A percentile compares a stretch with the other conserved stretches of the same genome.
These are phyloP conservation scores for Hirudo medicinalis DNA, from an alignment of 1,140 invertebrate species.

Conservation along the genomic window DNA sequence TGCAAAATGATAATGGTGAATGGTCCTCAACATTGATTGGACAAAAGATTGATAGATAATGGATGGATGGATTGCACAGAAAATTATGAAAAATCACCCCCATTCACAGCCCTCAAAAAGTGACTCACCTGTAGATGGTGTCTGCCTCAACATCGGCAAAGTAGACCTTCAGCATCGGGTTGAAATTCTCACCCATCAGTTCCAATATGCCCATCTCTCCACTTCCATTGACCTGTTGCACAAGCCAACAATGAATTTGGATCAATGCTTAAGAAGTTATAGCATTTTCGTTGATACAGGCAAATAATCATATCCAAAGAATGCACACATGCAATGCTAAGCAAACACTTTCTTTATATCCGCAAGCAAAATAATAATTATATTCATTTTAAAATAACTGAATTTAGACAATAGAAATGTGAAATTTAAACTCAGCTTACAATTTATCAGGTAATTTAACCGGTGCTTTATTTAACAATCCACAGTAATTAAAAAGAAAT, in stretches of 20 bases:
- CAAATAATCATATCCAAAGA: too few species aligned
- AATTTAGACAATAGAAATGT: too few species aligned
- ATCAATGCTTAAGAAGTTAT: constrained; percentile 14
- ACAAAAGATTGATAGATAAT: background rate
- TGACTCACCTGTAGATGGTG: constrained; percentile 59
- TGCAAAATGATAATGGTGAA: constrained; percentile 26
- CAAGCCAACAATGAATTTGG: constrained; percentile 15
- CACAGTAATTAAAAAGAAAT: too few species aligned
- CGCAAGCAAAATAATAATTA: too few species aligned
- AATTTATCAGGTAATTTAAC: too few species aligned
- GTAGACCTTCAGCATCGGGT: constrained; percentile 85
- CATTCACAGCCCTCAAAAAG: background rate
- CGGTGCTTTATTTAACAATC: too few species aligned
- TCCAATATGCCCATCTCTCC: constrained; percentile 97
- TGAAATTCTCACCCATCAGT: constrained; percentile 90
- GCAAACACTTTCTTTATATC: too few species aligned
- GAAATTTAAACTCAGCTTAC: too few species aligned
- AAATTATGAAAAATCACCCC: background rate
- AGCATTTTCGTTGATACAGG: constrained; percentile 5
- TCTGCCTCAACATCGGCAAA: constrained; percentile 93
- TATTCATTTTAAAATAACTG: too few species aligned
- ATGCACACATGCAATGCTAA: too few species aligned
- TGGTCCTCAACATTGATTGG: background rate
- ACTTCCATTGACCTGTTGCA: constrained; percentile 66
- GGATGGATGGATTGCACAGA: background rate